These are phyloP conservation scores for Pseudomugil gertrudae DNA, from an alignment of 2,797 vertebrate species.

Conservation along the genomic window DNA sequence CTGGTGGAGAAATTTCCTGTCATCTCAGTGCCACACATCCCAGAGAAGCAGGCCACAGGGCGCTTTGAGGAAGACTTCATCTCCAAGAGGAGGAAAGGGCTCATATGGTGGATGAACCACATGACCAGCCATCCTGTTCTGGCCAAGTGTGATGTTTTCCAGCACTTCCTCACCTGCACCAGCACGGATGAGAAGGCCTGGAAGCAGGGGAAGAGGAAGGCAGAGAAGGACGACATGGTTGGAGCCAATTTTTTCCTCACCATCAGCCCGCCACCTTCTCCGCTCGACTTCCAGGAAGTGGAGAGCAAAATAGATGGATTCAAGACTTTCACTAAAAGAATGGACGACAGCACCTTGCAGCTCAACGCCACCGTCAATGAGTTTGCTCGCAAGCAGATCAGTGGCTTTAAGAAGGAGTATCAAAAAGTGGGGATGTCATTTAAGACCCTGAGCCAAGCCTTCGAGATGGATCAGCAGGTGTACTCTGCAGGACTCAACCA, in stretches of 20 bases:
- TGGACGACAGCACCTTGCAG: conserved; percentile 94
- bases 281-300: conserved; percentile 93
- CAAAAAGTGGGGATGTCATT: conserved; percentile 97
- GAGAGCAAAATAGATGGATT: conserved; percentile 95
- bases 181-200: conserved; percentile 95
- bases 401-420: conserved; percentile 97
- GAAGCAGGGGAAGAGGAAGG: conserved; percentile 97
- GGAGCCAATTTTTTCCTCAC: conserved; percentile 98
- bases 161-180: conserved; percentile 95
- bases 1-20: conserved; percentile 96
- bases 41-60: conserved; percentile 97
- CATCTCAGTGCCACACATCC: conserved; percentile 96
- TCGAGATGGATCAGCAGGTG: conserved; percentile 95
- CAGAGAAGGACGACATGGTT: conserved; percentile 97
- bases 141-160: conserved; percentile 93
- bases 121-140: conserved; percentile 97
- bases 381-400: conserved; percentile 96
- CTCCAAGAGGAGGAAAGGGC: conserved; percentile 93
- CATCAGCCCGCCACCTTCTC: conserved; percentile 86
- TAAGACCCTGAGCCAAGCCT: conserved; percentile 92
- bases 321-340: conserved; percentile 94
- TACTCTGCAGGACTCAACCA: conserved; percentile 92
- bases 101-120: conserved; percentile 99
- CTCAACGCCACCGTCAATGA: conserved; percentile 91
- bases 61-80: conserved; percentile 99